Evolutionary conservation across 2,888 invertebrate genomes (phyloP), one percentile per base, ranked within the genome.

Genomic region (Bellardia bayeri): DNA sequence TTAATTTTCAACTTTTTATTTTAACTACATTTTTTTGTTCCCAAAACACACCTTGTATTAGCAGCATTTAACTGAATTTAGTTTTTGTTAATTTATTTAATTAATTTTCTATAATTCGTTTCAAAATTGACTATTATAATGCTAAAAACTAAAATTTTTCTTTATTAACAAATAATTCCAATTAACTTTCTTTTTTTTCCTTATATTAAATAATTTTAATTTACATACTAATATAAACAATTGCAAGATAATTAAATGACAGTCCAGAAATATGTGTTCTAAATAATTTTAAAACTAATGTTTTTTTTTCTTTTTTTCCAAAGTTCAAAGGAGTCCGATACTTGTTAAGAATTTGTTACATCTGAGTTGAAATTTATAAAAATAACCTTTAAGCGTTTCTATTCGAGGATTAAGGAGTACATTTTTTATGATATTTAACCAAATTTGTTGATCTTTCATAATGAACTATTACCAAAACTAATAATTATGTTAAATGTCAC

Each of bases 21-120:
- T 92, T 90, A 92, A 91, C 92, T 92, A 92, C 91, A 90, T 83
- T 74, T 91, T 90, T 92, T 93, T 93, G 93, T 91, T 93, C 93
- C 93, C 93, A 92, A 92, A 92, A 92, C 92, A 91, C 93, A 82
- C 85, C 78, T 88, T 87, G 75, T 86, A 82, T 88, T 85, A 58
- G 56, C 85, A 75, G 90, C 91, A 69, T 75, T 74, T 42, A 71
- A 81, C 80, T 76, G 80, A 75, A 61, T 69, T 40, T 33, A 33
- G 37, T 42, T 33, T 63, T 13, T 80, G 51, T 61, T 72, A 61
- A 56, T 71, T 61, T 49, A 42, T 33, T 78, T 40, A n/a, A 71
- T 78, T 66, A 23, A 58, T 49, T 68, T 78, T 71, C 23, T 58
- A 81, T 66, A 82, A 82, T 85, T 85, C 66, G 30, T 66, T 86